These are phyloP conservation scores for Seriola aureovittata DNA, from an alignment of 2,113 vertebrate species.

Conservation along the genomic window DNA sequence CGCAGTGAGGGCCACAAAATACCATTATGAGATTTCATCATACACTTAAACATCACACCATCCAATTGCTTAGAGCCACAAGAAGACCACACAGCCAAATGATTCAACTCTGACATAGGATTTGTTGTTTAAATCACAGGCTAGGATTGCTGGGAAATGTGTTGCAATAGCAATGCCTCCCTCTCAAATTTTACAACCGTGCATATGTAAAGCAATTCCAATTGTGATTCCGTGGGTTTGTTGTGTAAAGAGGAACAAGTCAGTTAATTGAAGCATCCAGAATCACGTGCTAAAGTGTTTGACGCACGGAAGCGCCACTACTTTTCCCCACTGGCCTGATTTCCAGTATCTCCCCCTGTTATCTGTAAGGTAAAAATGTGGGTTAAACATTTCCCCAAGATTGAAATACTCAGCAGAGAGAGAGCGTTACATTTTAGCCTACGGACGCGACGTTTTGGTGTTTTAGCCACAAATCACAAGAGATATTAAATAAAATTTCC, in stretches of 20 bases:
- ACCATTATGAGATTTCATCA: constrained; percentile 11
- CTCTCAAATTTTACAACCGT: constrained; percentile 4
- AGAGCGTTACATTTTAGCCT: not conserved
- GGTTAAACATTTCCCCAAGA: not conserved
- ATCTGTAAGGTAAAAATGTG: constrained; percentile 8
- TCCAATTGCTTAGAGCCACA: not conserved
- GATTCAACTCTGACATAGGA: not conserved
- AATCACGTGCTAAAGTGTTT: constrained; percentile 73
- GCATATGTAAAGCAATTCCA: not conserved
- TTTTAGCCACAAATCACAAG: constrained; percentile 1
- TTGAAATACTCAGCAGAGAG: not conserved
- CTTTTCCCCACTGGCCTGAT: constrained; percentile 38
- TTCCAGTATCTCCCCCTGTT: constrained; percentile 20
- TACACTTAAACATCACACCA: constrained; percentile 4
- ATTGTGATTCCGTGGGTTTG: not conserved
- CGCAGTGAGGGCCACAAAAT: not conserved
- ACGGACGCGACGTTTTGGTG: not conserved
- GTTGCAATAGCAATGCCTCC: not conserved
- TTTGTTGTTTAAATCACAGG: not conserved
- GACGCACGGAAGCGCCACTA: constrained; percentile 52
- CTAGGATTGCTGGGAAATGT: not conserved
- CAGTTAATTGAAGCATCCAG: constrained; percentile 55
- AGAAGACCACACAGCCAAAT: constrained; percentile 1
- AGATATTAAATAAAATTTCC: not conserved
- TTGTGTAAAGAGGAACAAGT: constrained; percentile 24